These are phyloP conservation scores for Leucophora obtusa DNA, from an alignment of 2,888 invertebrate species.

Conservation along the genomic window DNA sequence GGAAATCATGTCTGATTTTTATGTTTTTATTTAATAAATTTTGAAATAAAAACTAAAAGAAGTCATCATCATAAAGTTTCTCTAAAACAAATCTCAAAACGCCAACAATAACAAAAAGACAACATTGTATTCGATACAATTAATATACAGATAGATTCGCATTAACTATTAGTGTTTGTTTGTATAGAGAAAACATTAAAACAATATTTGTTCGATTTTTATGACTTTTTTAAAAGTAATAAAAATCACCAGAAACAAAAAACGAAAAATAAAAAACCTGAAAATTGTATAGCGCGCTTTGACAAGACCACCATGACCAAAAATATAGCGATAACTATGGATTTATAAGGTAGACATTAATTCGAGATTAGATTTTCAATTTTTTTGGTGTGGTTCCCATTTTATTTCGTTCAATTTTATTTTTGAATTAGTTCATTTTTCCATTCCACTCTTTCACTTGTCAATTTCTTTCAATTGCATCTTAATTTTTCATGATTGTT, in stretches of 20 bases:
- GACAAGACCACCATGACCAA: constrained; percentile 56
- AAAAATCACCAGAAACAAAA: constrained; percentile 28
- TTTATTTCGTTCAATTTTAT: too few species aligned
- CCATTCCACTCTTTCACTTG: too few species aligned
- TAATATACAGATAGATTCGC: constrained; percentile 28
- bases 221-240: constrained; percentile 39
- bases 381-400: too few species aligned
- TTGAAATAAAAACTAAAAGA: constrained; percentile 30
- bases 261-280: constrained; percentile 15
- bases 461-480: too few species aligned
- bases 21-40: constrained; percentile 52
- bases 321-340: not conserved
- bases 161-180: constrained; percentile 24
- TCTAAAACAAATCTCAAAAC: constrained; percentile 2
- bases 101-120: not conserved
- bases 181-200: constrained; percentile 19
- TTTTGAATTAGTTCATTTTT: too few species aligned
- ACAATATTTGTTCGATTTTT: constrained; percentile 46
- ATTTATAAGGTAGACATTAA: too few species aligned
- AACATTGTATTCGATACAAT: constrained; percentile 34
- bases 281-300: constrained; percentile 35
- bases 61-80: constrained; percentile 41
- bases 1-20: constrained; percentile 27
- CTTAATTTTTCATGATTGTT: too few species aligned
- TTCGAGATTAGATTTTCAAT: too few species aligned